phyloP scores from a whole-genome alignment of 2,888 invertebrate genomes.

The Ametastegia equiseti region DNA sequence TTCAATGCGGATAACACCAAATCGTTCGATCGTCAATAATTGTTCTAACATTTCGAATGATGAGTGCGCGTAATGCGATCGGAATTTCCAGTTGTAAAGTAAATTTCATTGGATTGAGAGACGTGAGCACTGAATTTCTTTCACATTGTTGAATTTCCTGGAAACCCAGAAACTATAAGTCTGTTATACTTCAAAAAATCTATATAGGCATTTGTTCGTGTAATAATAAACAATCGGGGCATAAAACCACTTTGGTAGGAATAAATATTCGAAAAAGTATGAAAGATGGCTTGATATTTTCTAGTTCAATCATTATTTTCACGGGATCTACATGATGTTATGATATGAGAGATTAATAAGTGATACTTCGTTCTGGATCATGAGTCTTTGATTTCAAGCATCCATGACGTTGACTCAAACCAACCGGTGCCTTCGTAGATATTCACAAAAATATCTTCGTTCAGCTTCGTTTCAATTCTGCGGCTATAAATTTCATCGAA shows the following conservation, averaged over 20 bases:
- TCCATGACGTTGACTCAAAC: background rate
- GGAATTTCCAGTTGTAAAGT: background rate
- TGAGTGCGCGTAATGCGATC: background rate
- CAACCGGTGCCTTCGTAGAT: background rate
- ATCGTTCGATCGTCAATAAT: background rate
- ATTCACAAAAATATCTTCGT: slow-evolving; percentile 24
- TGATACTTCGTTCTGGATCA: background rate
- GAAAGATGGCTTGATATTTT: slow-evolving; percentile 17
- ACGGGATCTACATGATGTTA: background rate
- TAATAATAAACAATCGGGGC: slow-evolving; percentile 25
- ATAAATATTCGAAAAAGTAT: slow-evolving; percentile 22
- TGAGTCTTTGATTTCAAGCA: background rate
- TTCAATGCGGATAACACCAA: background rate
- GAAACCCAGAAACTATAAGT: background rate
- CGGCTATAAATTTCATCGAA: slow-evolving; percentile 62
- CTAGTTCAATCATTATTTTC: background rate
- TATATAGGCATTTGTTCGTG: background rate
- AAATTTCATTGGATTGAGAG: background rate
- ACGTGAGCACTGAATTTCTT: background rate
- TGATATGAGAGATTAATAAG: background rate
- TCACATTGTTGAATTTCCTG: slow-evolving; percentile 2
- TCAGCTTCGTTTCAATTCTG: slow-evolving; percentile 62
- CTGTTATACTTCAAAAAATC: slow-evolving; percentile 19
- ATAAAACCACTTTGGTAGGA: slow-evolving; percentile 8
- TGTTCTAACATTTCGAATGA: background rate